phyloP scores from a whole-genome alignment of 2,797 vertebrate genomes.

The Cynodonichthys magdalenae region DNA sequence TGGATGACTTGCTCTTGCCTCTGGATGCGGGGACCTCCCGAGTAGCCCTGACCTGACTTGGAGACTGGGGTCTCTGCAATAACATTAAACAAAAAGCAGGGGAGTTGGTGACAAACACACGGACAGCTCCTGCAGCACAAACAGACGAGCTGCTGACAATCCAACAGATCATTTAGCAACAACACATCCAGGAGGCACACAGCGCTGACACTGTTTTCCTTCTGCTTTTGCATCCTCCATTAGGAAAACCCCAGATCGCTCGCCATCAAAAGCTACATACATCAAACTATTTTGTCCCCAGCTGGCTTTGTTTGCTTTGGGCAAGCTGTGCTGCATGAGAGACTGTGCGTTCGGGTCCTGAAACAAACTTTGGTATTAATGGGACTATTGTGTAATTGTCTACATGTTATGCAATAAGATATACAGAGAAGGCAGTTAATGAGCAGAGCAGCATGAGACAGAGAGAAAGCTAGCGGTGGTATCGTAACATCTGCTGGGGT shows the following conservation, averaged over 20 bases:
- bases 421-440: slow-evolving; percentile 59
- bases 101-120: slow-evolving; percentile 31
- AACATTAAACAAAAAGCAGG: slow-evolving; percentile 43
- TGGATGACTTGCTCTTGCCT: slow-evolving; percentile 97
- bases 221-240: slow-evolving; percentile 20
- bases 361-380: slow-evolving; percentile 56
- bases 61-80: slow-evolving; percentile 84
- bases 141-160: slow-evolving; percentile 27
- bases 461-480: slow-evolving; percentile 29
- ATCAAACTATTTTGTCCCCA: slow-evolving; percentile 58
- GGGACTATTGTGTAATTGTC: slow-evolving; percentile 74
- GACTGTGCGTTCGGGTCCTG: slow-evolving; percentile 34
- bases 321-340: slow-evolving; percentile 49
- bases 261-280: slow-evolving; percentile 40
- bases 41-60: slow-evolving; percentile 88
- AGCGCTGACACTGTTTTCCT: slow-evolving; percentile 27
- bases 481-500: slow-evolving; percentile 59
- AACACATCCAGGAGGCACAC: slow-evolving; percentile 18
- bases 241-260: slow-evolving; percentile 44
- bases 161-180: slow-evolving; percentile 33
- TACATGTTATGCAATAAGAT: slow-evolving; percentile 66
- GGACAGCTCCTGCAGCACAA: slow-evolving; percentile 31
- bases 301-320: slow-evolving; percentile 58
- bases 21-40: slow-evolving; percentile 92
- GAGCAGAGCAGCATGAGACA: slow-evolving; percentile 46